These are phyloP conservation scores for Cheilosia vernalis DNA, from an alignment of 2,888 invertebrate species.

Conservation along the genomic window DNA sequence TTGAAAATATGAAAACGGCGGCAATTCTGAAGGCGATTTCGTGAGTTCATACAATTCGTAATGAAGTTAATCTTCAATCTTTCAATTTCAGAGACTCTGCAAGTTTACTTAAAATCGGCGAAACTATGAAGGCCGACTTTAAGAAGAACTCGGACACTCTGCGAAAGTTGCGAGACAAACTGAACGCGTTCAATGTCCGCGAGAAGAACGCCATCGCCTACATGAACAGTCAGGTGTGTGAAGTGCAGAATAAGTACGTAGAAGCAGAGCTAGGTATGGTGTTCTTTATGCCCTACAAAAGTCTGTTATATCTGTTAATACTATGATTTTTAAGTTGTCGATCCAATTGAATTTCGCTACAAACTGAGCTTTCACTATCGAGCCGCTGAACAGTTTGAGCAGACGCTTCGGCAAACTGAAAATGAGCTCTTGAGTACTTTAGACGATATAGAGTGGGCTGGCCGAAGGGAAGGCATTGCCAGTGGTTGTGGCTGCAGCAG, in stretches of 20 bases:
- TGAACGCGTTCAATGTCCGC: constrained; percentile 38
- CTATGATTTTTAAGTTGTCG: constrained; percentile 21
- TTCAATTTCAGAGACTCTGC: constrained; percentile 12
- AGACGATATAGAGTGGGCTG: neutral
- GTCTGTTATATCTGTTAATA: too few relatives aligned
- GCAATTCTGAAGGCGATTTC: constrained; percentile 20
- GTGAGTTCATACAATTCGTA: neutral
- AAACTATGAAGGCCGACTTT: constrained; percentile 7
- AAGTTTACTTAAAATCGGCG: constrained; percentile 18
- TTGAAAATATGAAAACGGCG: neutral
- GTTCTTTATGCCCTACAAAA: neutral
- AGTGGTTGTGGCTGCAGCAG: neutral
- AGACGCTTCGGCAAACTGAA: neutral
- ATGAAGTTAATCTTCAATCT: neutral
- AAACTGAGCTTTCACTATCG: constrained; percentile 21
- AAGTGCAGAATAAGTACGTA: constrained; percentile 29
- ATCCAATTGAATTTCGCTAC: constrained; percentile 64
- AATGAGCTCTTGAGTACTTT: neutral
- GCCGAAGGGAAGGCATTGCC: constrained; percentile 1
- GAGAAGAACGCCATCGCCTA: constrained; percentile 31
- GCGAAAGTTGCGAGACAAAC: constrained; percentile 21
- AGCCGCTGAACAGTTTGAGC: constrained; percentile 7
- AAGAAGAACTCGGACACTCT: constrained; percentile 8
- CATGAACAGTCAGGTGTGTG: constrained; percentile 33
- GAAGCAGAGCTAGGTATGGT: constrained; percentile 38